phyloP scores from a whole-genome alignment of 2,888 invertebrate genomes.

The Adela reaumurella region DNA sequence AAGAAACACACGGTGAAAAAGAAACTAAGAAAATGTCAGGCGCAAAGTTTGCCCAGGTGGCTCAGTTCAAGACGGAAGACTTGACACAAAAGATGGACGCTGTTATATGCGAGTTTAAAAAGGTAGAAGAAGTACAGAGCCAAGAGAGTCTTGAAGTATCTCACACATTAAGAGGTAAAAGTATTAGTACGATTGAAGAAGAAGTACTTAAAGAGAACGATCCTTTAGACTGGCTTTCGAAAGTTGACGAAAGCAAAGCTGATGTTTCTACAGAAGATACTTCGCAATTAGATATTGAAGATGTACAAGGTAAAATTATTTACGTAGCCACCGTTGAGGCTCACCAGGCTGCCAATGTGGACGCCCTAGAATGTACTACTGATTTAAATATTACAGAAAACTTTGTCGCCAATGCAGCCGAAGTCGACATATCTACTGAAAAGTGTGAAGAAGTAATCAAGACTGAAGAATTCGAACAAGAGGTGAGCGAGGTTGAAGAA shows the following conservation, averaged over 20 bases:
- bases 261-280: neutral
- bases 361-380: too few relatives aligned
- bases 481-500: too few relatives aligned
- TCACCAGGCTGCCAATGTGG: slow-evolving; percentile 15
- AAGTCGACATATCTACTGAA: too few relatives aligned
- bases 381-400: too few relatives aligned
- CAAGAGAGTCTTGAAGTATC: slow-evolving; percentile 9
- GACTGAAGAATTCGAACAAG: too few relatives aligned
- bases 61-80: slow-evolving; percentile 32
- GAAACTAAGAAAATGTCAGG: slow-evolving; percentile 20
- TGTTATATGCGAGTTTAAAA: slow-evolving; percentile 39
- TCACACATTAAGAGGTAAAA: slow-evolving; percentile 24
- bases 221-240: slow-evolving; percentile 26
- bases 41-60: slow-evolving; percentile 35
- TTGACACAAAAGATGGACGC: slow-evolving; percentile 35
- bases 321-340: slow-evolving; percentile 44
- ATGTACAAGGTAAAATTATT: slow-evolving; percentile 20
- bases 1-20: slow-evolving; percentile 5
- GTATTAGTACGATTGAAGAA: slow-evolving; percentile 26
- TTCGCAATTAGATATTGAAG: neutral
- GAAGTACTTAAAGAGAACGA: slow-evolving; percentile 25
- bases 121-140: slow-evolving; percentile 25
- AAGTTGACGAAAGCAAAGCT: slow-evolving; percentile 6
- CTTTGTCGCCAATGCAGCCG: too few relatives aligned
- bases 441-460: too few relatives aligned